These are phyloP conservation scores for Antheraea pernyi DNA, from an alignment of 1,140 invertebrate genomes.

Conservation along the genomic window DNA sequence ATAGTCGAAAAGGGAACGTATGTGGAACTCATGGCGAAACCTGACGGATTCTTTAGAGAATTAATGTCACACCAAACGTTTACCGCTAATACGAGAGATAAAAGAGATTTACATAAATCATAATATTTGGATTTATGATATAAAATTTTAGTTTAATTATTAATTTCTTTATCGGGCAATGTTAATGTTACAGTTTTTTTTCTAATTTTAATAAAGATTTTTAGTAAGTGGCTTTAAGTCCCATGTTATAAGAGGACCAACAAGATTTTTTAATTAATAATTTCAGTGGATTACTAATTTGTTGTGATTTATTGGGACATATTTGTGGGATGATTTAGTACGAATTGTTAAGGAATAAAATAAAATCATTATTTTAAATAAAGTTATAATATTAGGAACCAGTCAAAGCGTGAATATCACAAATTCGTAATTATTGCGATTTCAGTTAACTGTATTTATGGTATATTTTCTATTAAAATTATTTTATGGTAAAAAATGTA, in stretches of 20 bases:
- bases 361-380: too few species aligned
- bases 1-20: slow-evolving; percentile 93
- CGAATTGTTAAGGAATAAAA: neutral
- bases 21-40: slow-evolving; percentile 58
- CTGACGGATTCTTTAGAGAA: slow-evolving; percentile 60
- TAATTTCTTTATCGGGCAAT: neutral
- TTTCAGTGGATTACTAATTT: neutral
- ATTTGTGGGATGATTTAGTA: neutral
- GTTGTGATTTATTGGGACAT: neutral
- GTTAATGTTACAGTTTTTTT: neutral
- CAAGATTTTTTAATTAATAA: neutral
- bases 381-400: too few species aligned
- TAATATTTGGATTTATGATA: slow-evolving; percentile 14
- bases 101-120: slow-evolving; percentile 39
- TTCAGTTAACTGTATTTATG: neutral
- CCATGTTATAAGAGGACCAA: neutral
- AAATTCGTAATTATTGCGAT: neutral
- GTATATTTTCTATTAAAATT: neutral
- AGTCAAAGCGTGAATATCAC: too few species aligned
- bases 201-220: neutral
- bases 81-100: slow-evolving; percentile 37
- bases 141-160: neutral
- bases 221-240: neutral
- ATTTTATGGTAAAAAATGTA: neutral
- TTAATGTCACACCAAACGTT: slow-evolving; percentile 65